Evolutionary conservation across 1,140 invertebrate species (phyloP), one percentile per base, ranked within the genome.

Genomic region (Macrotrachela quadricornifera): DNA sequence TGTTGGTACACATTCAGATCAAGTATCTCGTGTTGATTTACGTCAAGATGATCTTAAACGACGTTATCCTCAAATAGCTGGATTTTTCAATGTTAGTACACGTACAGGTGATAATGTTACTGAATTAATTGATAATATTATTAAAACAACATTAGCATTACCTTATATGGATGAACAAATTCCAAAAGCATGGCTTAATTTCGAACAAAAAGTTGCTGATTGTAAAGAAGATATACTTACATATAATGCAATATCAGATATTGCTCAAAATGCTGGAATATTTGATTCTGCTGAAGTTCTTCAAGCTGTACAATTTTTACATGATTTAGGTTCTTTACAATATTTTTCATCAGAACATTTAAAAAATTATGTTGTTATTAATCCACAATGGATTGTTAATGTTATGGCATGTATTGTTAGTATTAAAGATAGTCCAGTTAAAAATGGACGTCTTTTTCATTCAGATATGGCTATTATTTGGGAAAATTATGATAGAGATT

Each of bases 341-440:
- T 65, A 67, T 57, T 69, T 69, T 56, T 60, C 64, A 55, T 66
- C 62, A 16, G 59, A 62, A 21, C 63, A 64, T 37, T 57, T 69
- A 38, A 57, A 60, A 39, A 54, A 59, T 15, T 56, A 63, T 21
- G 61, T 69, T 9, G 65, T 69, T n/a, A 66, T 69, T 13, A 58
- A 64, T n/a, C 65, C 67, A 12, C 67, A 69, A 61, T 69, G 66
- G 64, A 66, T 69, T 52, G 65, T 68, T 10, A 64, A 69, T 56
- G 64, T 65, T 15, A 66, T 69, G 64, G 61, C 67, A 1, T 68
- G 66, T 57, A 56, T 69, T 18, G 66, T 69, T 12, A 65, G 64
- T 42, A 64, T 69, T 12, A 61, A 67, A 47, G 59, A 60, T 17
- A 60, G 61, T 15, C 59, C 62, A 1, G 64, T 66, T 18, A 58